These are phyloP conservation scores for Amyelois transitella DNA, from an alignment of 1,140 invertebrate genomes.

Conservation along the genomic window DNA sequence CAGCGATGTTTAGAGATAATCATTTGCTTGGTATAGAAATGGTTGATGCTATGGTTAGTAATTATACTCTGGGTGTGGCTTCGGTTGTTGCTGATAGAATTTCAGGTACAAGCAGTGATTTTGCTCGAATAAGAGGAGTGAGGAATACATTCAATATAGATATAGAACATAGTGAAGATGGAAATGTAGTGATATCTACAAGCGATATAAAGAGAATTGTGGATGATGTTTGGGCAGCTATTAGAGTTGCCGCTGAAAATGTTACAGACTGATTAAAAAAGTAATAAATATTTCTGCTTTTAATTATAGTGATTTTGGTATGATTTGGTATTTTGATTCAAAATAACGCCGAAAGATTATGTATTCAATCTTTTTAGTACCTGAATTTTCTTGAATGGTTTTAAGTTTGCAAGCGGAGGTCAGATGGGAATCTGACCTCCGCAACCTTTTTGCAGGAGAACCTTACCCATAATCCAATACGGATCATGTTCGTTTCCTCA, in stretches of 20 bases:
- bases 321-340: neutral
- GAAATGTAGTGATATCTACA: conserved; percentile 38
- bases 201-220: conserved; percentile 33
- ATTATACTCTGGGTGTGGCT: conserved; percentile 32
- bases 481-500: too few species aligned
- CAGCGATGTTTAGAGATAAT: conserved; percentile 50
- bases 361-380: neutral
- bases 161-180: conserved; percentile 25
- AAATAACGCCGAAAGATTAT: neutral
- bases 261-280: conserved; percentile 7
- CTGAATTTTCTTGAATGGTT: neutral
- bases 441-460: too few species aligned
- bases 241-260: conserved; percentile 31
- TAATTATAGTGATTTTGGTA: too few species aligned
- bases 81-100: conserved; percentile 37
- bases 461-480: too few species aligned
- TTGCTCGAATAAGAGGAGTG: conserved; percentile 29
- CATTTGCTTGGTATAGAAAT: conserved; percentile 40
- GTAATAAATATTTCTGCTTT: neutral
- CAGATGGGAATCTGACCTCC: neutral
- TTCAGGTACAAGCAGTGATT: conserved; percentile 51
- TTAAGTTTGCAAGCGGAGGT: neutral
- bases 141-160: conserved; percentile 46
- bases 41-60: conserved; percentile 26
- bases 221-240: conserved; percentile 45